These are phyloP conservation scores for Colletes gigas DNA, from an alignment of 1,140 invertebrate genomes.

Conservation along the genomic window DNA sequence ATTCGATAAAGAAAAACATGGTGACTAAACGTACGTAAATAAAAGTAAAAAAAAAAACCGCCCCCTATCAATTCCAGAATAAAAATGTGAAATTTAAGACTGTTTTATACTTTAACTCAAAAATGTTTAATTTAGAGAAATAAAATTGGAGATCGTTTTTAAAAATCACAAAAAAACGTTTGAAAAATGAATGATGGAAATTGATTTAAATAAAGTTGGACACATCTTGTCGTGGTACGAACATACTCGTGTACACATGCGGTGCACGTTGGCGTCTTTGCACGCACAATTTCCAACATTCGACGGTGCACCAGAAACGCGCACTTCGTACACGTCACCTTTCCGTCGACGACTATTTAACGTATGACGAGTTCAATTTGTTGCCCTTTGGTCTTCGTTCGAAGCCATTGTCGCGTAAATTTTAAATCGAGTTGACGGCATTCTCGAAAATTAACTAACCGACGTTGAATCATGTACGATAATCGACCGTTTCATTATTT, in stretches of 20 bases:
- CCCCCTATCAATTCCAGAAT: too few relatives aligned
- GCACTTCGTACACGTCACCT: conserved; percentile 33
- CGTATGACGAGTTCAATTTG: conserved; percentile 47
- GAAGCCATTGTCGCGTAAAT: conserved; percentile 49
- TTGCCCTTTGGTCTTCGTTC: conserved; percentile 37
- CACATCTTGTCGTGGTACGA: neutral
- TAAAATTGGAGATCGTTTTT: too few relatives aligned
- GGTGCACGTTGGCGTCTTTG: conserved; percentile 8
- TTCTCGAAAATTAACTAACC: neutral
- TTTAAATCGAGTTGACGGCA: conserved; percentile 33
- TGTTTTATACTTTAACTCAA: too few relatives aligned
- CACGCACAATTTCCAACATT: conserved; percentile 22
- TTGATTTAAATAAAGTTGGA: neutral
- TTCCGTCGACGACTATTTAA: conserved; percentile 53
- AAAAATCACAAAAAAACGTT: too few relatives aligned
- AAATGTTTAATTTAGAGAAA: too few relatives aligned
- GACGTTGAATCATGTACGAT: too few relatives aligned
- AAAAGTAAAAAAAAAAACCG: too few relatives aligned
- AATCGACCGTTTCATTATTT: too few relatives aligned
- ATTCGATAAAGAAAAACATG: too few relatives aligned
- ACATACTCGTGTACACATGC: neutral
- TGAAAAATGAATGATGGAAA: too few relatives aligned
- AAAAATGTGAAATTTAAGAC: too few relatives aligned
- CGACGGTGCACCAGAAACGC: conserved; percentile 22
- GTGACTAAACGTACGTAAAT: too few relatives aligned